A percentile compares a stretch with the other conserved stretches of the same genome.
Evolutionary conservation across 1,140 invertebrate genomes (phyloP).

Genomic region (Aphelenchoides fujianensis): DNA sequence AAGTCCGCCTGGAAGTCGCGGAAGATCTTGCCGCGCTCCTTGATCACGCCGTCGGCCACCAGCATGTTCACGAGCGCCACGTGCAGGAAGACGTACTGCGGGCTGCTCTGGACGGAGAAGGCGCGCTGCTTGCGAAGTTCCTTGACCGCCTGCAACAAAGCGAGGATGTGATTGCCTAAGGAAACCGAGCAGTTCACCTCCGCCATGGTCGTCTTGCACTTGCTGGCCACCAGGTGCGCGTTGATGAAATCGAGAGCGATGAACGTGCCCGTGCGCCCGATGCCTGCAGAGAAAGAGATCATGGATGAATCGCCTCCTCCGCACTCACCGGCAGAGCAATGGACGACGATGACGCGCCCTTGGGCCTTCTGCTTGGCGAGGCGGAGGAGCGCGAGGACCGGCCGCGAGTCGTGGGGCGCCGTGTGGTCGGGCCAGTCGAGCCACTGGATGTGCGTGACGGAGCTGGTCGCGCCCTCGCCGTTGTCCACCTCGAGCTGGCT

Average conservation of each 20-base stretch:
- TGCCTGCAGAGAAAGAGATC: no score
- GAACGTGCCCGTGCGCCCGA: no score
- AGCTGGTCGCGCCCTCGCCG: no score
- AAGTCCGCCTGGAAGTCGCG: no score
- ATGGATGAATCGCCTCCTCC: not conserved
- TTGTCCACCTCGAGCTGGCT: no score
- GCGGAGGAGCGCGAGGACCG: not conserved
- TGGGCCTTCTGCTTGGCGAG: no score
- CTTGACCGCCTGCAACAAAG: not conserved
- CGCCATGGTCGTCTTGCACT: not conserved
- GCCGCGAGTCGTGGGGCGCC: not conserved
- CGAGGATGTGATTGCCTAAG: not conserved
- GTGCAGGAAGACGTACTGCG: slow-evolving; percentile 8
- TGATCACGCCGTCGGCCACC: no score
- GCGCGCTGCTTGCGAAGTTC: not conserved
- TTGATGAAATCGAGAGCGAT: no score
- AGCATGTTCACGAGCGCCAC: not conserved
- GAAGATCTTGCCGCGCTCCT: no score
- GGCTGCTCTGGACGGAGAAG: not conserved
- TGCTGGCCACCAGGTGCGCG: not conserved
- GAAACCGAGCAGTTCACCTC: not conserved
- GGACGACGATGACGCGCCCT: not conserved
- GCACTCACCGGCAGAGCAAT: not conserved
- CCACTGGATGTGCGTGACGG: not conserved
- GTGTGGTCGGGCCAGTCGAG: not conserved